A percentile compares a stretch with the other conserved stretches of the same genome.
Conservation (phyloP, 2,113 vertebrate species). For the Passer domesticus region DNA sequence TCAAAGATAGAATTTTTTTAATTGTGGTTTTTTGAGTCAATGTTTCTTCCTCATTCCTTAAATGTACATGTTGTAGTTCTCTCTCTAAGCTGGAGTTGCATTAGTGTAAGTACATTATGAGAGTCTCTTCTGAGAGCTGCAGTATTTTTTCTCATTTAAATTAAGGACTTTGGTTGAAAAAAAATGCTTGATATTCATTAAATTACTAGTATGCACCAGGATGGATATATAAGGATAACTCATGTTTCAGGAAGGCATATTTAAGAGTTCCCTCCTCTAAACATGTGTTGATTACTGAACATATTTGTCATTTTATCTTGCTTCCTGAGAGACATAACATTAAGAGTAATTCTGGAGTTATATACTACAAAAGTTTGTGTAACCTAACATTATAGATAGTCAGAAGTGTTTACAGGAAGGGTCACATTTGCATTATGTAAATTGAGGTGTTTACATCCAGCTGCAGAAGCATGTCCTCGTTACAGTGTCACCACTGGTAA, state of each 20-base stretch:
- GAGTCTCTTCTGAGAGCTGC: not conserved
- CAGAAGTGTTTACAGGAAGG: constrained; percentile 42
- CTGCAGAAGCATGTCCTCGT: not conserved
- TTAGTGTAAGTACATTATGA: not conserved
- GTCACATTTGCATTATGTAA: constrained; percentile 42
- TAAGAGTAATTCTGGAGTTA: constrained; percentile 1
- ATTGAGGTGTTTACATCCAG: not conserved
- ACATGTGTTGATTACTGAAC: accelerated
- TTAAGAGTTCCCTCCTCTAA: not conserved
- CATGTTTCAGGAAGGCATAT: not conserved
- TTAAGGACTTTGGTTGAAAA: not conserved
- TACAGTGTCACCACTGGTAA: not conserved
- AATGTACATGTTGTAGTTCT: not conserved
- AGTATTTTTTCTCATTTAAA: not conserved
- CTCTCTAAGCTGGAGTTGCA: not conserved
- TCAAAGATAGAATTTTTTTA: not conserved
- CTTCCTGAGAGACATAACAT: not conserved
- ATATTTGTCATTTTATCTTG: not conserved
- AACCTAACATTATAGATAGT: constrained; percentile 18
- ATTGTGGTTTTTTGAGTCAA: not conserved
- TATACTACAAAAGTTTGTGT: not conserved
- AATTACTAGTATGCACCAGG: not conserved
- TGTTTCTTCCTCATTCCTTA: not conserved
- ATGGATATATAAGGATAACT: not conserved
- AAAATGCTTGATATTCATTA: not conserved